Conservation (phyloP, 1,140 invertebrate genomes). For the Zaprionus inermis region DNA sequence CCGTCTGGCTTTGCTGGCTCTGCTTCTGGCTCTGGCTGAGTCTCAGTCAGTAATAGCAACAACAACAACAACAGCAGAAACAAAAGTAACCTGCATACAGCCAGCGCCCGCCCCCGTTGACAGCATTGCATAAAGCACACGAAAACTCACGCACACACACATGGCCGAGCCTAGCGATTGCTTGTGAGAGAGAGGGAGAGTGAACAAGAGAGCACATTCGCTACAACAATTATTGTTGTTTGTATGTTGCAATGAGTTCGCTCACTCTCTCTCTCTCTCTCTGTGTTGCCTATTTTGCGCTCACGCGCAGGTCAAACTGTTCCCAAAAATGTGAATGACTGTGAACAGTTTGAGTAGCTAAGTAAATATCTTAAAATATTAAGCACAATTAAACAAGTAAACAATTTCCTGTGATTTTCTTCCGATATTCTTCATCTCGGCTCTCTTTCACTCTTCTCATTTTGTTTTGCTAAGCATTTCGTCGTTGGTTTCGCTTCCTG, state of each 20-base stretch:
- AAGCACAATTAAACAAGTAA: conserved; percentile 35
- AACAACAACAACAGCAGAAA: conserved; percentile 32
- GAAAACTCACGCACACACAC: conserved; percentile 5
- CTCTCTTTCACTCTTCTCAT: conserved; percentile 26
- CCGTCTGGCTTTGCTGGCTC: conserved; percentile 45
- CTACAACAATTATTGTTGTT: conserved; percentile 46
- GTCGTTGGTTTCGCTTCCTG: conserved; percentile 54
- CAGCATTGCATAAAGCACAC: conserved; percentile 70
- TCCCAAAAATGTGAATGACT: conserved; percentile 35
- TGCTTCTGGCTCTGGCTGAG: neutral
- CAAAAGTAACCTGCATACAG: conserved; percentile 71
- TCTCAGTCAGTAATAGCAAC: no score
- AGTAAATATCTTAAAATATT: conserved; percentile 30
- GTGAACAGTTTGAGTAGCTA: conserved; percentile 53
- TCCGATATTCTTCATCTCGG: conserved; percentile 19
- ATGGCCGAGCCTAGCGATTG: conserved; percentile 4
- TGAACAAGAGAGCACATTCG: conserved; percentile 15
- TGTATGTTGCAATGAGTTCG: conserved; percentile 55
- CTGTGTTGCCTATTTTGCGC: conserved; percentile 8
- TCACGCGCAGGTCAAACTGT: conserved; percentile 46
- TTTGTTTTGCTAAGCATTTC: conserved; percentile 67
- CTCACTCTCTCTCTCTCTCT: conserved; percentile 26
- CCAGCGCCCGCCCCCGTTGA: conserved; percentile 59
- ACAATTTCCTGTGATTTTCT: conserved; percentile 22
- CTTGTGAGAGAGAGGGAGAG: neutral